Evolutionary conservation across 2,797 vertebrate genomes (phyloP).

Genomic region (Rhyacichthys aspro): DNA sequence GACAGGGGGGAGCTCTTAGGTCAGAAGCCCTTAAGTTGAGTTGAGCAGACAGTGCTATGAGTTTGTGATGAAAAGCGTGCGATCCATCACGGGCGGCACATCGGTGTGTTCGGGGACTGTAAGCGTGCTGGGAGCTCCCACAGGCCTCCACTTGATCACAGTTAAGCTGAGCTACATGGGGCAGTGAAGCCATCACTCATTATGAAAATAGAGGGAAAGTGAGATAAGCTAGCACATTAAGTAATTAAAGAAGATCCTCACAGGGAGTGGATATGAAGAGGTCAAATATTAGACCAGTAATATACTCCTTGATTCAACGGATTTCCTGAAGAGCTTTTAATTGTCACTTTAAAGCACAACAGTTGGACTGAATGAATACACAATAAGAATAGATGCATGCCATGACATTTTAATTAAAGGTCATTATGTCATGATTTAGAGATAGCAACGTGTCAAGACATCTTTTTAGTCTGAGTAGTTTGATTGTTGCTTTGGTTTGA

Average conservation of each 20-base stretch:
- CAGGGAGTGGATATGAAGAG: constrained; percentile 20
- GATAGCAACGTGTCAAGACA: no score
- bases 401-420: no score
- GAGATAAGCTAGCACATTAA: constrained; percentile 53
- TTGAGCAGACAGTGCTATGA: constrained; percentile 84
- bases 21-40: constrained; percentile 88
- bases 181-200: constrained; percentile 62
- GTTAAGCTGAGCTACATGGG: constrained; percentile 75
- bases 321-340: not conserved
- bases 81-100: constrained; percentile 85
- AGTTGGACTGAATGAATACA: not conserved
- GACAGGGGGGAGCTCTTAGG: constrained; percentile 79
- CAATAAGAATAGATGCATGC: no score
- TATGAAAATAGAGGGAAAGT: constrained; percentile 60
- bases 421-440: no score
- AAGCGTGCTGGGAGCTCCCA: constrained; percentile 85
- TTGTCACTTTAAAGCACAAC: not conserved
- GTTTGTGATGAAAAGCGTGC: constrained; percentile 93
- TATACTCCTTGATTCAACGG: not conserved
- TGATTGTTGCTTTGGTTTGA: no score
- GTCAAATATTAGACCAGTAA: constrained; percentile 19
- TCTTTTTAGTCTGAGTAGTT: no score
- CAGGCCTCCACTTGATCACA: constrained; percentile 89
- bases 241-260: constrained; percentile 54
- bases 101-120: constrained; percentile 72